These are phyloP conservation scores for Patiria pectinifera DNA, from an alignment of 53 echinoderm and acorn worm species.

Conservation along the genomic window DNA sequence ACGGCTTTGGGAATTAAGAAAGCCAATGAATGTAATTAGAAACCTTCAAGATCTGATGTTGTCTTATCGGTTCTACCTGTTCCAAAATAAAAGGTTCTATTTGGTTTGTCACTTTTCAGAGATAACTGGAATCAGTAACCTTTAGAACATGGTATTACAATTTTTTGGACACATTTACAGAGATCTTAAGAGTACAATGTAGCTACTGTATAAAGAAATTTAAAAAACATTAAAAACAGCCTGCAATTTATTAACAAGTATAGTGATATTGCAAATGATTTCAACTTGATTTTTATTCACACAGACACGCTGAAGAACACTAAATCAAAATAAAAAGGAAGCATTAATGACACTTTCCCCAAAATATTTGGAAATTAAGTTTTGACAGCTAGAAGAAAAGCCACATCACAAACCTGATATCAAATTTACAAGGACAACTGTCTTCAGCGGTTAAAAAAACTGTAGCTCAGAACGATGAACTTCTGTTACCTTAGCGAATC, in stretches of 20 bases:
- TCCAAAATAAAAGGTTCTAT: too few species aligned
- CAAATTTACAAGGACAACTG: neutral
- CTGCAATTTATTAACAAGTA: neutral
- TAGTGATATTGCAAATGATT: neutral
- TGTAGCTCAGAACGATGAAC: slow-evolving; percentile 17
- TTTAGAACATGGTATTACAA: neutral
- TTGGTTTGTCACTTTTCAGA: too few species aligned
- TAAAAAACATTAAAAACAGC: neutral
- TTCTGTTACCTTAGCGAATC: slow-evolving; percentile 14
- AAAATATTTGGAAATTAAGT: neutral
- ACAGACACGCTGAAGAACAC: neutral
- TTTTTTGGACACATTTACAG: too few species aligned
- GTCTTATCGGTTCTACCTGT: too few species aligned
- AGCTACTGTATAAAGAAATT: too few species aligned
- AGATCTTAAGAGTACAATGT: too few species aligned
- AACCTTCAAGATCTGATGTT: neutral
- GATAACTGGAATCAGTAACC: neutral
- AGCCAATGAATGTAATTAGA: slow-evolving; percentile 18
- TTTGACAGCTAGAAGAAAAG: neutral
- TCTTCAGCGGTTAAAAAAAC: neutral
- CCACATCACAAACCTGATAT: neutral
- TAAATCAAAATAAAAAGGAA: neutral
- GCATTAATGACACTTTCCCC: neutral
- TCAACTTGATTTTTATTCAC: neutral
- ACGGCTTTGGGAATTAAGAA: slow-evolving; percentile 26